These are phyloP conservation scores for Vireo altiloquus DNA, from an alignment of 2,113 vertebrate genomes.

Conservation along the genomic window DNA sequence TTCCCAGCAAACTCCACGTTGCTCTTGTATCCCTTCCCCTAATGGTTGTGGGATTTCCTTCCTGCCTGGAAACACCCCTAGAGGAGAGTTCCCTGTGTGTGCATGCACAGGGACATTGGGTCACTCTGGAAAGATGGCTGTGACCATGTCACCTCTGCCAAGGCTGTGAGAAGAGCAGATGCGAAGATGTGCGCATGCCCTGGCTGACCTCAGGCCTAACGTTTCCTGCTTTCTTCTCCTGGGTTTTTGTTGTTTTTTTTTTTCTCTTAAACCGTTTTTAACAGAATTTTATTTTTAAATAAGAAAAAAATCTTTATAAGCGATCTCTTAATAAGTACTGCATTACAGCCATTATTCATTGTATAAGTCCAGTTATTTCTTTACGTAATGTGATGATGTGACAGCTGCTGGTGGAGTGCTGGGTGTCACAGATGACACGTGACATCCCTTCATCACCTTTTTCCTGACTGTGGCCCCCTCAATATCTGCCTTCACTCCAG, in stretches of 20 bases:
- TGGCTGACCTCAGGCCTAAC: constrained; percentile 58
- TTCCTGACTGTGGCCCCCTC: constrained; percentile 58
- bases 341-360: constrained; percentile 69
- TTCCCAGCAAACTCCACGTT: background rate
- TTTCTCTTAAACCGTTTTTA: constrained; percentile 55
- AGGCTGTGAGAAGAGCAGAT: constrained; percentile 46
- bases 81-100: background rate
- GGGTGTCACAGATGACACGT: background rate
- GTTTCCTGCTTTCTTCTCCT: constrained; percentile 12
- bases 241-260: background rate
- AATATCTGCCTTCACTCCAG: constrained; percentile 69
- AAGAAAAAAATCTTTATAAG: constrained; percentile 66
- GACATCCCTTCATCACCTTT: constrained; percentile 22
- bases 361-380: constrained; percentile 69
- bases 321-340: constrained; percentile 66
- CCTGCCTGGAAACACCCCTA: background rate
- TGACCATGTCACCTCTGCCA: constrained; percentile 25
- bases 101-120: background rate
- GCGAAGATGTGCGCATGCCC: background rate
- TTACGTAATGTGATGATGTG: constrained; percentile 39
- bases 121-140: background rate
- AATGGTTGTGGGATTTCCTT: background rate
- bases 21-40: background rate
- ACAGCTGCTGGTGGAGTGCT: constrained; percentile 59
- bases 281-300: constrained; percentile 79